Percentiles rank a stretch among this genome's conserved stretches.
Conservation (phyloP, 2,888 invertebrate genomes). For the Eulithis prunata region DNA sequence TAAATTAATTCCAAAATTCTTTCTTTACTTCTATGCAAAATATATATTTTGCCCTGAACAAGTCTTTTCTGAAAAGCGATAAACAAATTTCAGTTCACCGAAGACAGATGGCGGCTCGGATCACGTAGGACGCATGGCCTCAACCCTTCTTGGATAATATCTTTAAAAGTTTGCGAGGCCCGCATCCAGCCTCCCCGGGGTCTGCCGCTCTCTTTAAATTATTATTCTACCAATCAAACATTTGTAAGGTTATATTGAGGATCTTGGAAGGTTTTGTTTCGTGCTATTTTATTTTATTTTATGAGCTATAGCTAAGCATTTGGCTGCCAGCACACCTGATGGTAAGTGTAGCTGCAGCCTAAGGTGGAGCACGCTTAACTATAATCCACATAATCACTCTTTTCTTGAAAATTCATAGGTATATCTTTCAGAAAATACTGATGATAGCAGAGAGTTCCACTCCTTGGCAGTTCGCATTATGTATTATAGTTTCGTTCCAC, state of each 20-base stretch:
- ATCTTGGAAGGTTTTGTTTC: neutral
- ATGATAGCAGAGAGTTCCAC: too few relatives aligned
- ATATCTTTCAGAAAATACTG: too few relatives aligned
- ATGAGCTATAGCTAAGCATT: too few relatives aligned
- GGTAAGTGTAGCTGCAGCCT: too few relatives aligned
- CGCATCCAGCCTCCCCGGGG: constrained; percentile 54
- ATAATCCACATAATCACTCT: too few relatives aligned
- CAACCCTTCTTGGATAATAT: constrained; percentile 83
- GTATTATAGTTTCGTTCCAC: neutral
- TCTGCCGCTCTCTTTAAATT: constrained; percentile 69
- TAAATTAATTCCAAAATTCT: neutral
- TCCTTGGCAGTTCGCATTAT: too few relatives aligned
- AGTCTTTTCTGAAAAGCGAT: constrained; percentile 50
- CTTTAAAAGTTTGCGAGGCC: constrained; percentile 80
- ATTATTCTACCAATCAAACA: constrained; percentile 76
- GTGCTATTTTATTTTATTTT: too few relatives aligned
- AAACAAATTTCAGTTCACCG: constrained; percentile 73
- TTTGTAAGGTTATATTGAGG: constrained; percentile 41
- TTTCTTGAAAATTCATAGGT: too few relatives aligned
- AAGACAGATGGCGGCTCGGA: constrained; percentile 78
- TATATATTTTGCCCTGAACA: constrained; percentile 5
- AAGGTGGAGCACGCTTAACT: too few relatives aligned
- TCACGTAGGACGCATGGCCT: constrained; percentile 75
- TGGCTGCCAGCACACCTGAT: too few relatives aligned
- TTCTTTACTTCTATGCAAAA: constrained; percentile 4